Evolutionary conservation across 2,797 vertebrate species (phyloP), one percentile per base, ranked within the genome.

Genomic region (Coregonus ussuriensis): DNA sequence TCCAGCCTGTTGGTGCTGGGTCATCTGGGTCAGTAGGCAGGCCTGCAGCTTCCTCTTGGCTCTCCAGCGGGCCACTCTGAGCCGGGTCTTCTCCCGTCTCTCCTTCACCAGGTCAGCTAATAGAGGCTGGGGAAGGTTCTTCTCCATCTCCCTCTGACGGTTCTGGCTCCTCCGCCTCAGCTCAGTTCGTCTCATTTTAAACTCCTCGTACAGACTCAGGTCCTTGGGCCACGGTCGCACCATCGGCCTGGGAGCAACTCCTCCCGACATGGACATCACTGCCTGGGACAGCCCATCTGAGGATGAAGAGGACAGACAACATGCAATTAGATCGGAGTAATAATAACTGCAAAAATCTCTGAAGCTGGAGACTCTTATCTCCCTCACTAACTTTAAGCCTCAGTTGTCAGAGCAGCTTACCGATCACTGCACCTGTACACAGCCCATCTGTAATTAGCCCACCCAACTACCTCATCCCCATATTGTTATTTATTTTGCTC

Each of bases 1-100:
- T 3, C 29, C 66, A 7, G 5, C 4, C 66, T 4, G 2, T 68
- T 35, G 66, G 35, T 41, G 35, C 14, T 35, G 68, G 37, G 18
- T 16, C 35, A 80, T 79, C 83, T 91, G 87, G 75, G 83, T 82
- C 67, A 94, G 84, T 51, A 90, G 79, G 78, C 93, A 92, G 11
- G 93, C 93, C 86, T 95, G 94, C 0, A 95, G 90, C 78, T 95
- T 95, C 81, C 94, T 92, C 35, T 94, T 94, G 3, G 94, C 94
- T 66, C 94, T 90, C 94, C 94, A 95, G 18, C 93, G 85, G 2
- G 94, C 94, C 71, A 95, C 94, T 41, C 94, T 87, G 79, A 95
- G 88, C 1, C 94, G 88, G 72, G 94, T 95, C 87, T 95, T 95
- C 85, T 95, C 94, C 63, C 94, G 83, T 0, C 94, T 93, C 81